Percentiles rank a stretch among this genome's conserved stretches.
These are phyloP conservation scores for Nephrotoma appendiculata DNA, from an alignment of 2,888 invertebrate species.

Conservation along the genomic window DNA sequence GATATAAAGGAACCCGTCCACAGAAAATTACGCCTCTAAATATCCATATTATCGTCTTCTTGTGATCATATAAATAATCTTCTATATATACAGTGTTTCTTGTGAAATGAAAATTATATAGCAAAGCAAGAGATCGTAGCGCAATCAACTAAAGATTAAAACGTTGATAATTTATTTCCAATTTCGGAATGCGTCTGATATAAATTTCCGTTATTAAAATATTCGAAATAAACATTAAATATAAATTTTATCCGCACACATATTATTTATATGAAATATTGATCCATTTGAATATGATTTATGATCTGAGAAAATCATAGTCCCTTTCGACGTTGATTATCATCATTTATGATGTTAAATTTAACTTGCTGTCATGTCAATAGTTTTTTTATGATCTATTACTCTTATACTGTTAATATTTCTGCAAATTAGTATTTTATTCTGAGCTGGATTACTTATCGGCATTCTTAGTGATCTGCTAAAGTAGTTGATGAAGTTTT, in stretches of 20 bases:
- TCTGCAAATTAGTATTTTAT: background rate
- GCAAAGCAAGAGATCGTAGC: background rate
- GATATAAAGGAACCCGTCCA: background rate
- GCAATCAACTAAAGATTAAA: background rate
- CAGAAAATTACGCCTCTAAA: background rate
- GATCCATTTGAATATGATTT: background rate
- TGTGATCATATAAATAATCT: background rate
- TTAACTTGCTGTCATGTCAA: background rate
- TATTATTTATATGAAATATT: background rate
- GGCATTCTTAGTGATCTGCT: background rate
- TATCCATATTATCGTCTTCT: background rate
- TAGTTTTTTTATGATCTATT: background rate
- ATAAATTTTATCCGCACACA: background rate
- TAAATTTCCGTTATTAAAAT: background rate
- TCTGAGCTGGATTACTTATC: background rate
- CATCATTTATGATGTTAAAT: background rate
- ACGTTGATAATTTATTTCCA: background rate
- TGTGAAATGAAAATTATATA: background rate
- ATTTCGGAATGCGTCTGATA: background rate
- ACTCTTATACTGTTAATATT: background rate
- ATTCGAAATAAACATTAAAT: background rate
- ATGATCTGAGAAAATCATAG: background rate
- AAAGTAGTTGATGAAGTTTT: background rate
- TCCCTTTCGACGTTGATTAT: background rate
- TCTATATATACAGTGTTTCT: background rate